Evolutionary conservation across 2,797 vertebrate species (phyloP).

Genomic region (Poliocrania exsul): DNA sequence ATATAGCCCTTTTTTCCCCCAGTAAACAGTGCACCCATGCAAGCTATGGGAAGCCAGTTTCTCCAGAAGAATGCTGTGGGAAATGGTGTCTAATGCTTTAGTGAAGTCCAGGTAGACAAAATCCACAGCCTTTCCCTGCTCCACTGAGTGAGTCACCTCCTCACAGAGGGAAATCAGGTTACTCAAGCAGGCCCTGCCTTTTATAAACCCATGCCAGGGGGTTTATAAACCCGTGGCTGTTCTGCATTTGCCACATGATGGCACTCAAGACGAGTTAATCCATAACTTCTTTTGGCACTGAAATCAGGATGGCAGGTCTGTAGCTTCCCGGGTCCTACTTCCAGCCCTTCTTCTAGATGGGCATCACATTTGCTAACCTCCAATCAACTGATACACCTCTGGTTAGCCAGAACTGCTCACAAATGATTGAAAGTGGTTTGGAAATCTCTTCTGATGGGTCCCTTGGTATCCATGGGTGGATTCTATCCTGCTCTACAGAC

Average conservation of each 20-base stretch:
- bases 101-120: background rate
- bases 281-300: background rate
- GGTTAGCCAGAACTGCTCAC: background rate
- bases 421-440: background rate
- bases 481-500: background rate
- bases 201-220: background rate
- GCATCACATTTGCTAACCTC: background rate
- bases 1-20: background rate
- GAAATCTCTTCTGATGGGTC: background rate
- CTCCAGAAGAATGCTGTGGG: background rate
- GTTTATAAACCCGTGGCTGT: background rate
- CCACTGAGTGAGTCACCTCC: background rate
- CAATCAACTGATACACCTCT: background rate
- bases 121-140: background rate
- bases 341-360: background rate
- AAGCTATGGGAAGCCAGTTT: background rate
- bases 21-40: accelerated
- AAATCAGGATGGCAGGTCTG: background rate
- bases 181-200: background rate
- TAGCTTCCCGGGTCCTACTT: background rate
- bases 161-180: background rate
- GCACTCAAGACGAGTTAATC: background rate
- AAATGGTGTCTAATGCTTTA: background rate
- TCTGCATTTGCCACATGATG: background rate
- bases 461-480: background rate